phyloP scores from a whole-genome alignment of 2,888 invertebrate genomes.

The Dusona sp. region DNA sequence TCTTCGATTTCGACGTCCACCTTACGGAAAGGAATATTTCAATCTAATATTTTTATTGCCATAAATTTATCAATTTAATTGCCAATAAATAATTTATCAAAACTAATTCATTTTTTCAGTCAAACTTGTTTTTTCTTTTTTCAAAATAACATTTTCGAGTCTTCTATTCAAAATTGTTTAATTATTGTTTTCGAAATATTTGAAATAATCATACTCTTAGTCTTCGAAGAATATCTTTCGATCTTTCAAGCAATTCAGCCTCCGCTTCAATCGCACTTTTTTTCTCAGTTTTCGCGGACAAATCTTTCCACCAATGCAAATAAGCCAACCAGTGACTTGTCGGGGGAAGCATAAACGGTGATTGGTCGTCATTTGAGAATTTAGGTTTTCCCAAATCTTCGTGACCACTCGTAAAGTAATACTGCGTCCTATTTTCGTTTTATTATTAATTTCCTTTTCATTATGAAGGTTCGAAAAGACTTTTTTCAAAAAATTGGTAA shows the following conservation, averaged over 20 bases:
- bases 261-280: constrained; percentile 78
- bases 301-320: constrained; percentile 83
- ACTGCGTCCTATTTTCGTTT: constrained; percentile 71
- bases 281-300: constrained; percentile 76
- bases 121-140: constrained; percentile 15
- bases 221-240: constrained; percentile 86
- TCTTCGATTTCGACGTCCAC: constrained; percentile 73
- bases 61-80: no score
- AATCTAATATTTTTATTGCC: no score
- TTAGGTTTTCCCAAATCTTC: constrained; percentile 75
- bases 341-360: constrained; percentile 84
- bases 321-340: constrained; percentile 84
- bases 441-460: background rate
- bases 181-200: background rate
- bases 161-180: background rate
- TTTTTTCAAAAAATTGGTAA: background rate
- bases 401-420: constrained; percentile 79
- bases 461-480: background rate
- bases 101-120: background rate
- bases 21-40: constrained; percentile 58
- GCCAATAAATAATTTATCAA: no score
- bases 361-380: constrained; percentile 82
- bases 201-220: constrained; percentile 84
- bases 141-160: background rate
- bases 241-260: constrained; percentile 80